A percentile compares a stretch with the other conserved stretches of the same genome.
Conservation (phyloP, 2,888 invertebrate species). For the Taenaris catops region DNA sequence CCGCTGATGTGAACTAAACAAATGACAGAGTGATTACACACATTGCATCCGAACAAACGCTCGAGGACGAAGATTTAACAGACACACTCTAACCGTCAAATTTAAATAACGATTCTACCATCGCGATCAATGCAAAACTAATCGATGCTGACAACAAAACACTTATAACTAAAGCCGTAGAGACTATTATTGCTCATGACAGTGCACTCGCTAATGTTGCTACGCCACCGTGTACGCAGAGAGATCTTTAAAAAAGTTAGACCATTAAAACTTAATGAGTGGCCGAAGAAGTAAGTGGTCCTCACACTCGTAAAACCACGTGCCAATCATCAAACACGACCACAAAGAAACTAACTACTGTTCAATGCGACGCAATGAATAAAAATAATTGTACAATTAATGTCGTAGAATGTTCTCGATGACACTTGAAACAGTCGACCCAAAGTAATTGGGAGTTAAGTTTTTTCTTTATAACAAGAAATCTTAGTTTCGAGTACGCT, state of each 20-base stretch:
- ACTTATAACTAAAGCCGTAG: conserved; percentile 24
- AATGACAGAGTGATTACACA: conserved; percentile 52
- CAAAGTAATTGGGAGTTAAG: conserved; percentile 60
- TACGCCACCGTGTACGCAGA: conserved; percentile 54
- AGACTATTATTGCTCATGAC: conserved; percentile 24
- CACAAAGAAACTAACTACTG: conserved; percentile 71
- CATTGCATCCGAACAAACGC: conserved; percentile 67
- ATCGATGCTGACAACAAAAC: conserved; percentile 9
- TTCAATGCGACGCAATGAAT: conserved; percentile 62
- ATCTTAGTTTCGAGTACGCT: conserved; percentile 26
- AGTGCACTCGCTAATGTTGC: conserved; percentile 22
- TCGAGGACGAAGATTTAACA: conserved; percentile 70
- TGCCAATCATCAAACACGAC: conserved; percentile 56
- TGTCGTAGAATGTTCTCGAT: conserved; percentile 51
- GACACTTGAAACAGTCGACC: conserved; percentile 57
- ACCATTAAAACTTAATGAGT: conserved; percentile 77
- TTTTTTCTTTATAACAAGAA: conserved; percentile 30
- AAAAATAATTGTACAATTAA: conserved; percentile 76
- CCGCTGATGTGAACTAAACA: conserved; percentile 26
- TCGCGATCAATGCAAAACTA: conserved; percentile 30
- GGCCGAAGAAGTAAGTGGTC: conserved; percentile 66
- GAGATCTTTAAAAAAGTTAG: conserved; percentile 58
- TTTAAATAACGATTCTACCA: conserved; percentile 67
- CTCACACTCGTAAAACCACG: conserved; percentile 68
- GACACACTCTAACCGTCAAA: conserved; percentile 66